Base-by-base conservation (phyloP, 2,797 vertebrate genomes). In the Anomalospiza imberbis region DNA sequence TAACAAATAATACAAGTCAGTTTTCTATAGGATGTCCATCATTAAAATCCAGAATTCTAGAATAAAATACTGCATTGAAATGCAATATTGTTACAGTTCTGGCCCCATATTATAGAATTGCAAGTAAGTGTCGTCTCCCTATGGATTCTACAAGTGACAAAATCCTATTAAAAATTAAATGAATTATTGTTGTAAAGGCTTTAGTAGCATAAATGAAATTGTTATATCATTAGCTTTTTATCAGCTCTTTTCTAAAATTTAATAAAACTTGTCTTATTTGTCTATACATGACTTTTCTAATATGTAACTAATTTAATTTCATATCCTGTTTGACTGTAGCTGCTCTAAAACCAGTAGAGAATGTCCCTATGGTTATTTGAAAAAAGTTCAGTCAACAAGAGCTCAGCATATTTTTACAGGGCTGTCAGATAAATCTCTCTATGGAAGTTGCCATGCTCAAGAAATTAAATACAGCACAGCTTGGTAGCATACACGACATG, bases 381-480 rank as follows among this genome's bases (percentile, higher is more conserved):
- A 94, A 94, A 85, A 92, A 75, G 89, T 71, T 82, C 78, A 89
- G 82, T 88, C 87, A 93, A 94, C 72, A 97, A 85, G 72, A 95
- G 42, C 92, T 92, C 90, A 75, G 65, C 82, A 67, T 88, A 95
- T 92, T 96, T 92, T 96, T 80, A 53, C 70, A 94, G 26, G 70
- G 70, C 63, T 96, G 93, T 89, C 91, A 92, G 91, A 94, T 92
- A 92, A 92, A 91, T 92, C 91, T 91, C 77, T 76, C 70, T 76
- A 4, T 48, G 45, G 55, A 93, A 88, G 92, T 96, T 97, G 91
- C 78, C 87, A 61, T 83, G 94, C 73, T 96, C 83, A 96, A 76
- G 89, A 95, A 89, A 92, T 95, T 95, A 93, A 97, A 96, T 93
- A 85, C 75, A 92, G 63, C 92, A 91, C 70, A 96, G 92, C 91